Percentiles rank a stretch among this genome's conserved stretches.
phyloP scores from a whole-genome alignment of 2,888 invertebrate species.

The Steinernema carpocapsae region DNA sequence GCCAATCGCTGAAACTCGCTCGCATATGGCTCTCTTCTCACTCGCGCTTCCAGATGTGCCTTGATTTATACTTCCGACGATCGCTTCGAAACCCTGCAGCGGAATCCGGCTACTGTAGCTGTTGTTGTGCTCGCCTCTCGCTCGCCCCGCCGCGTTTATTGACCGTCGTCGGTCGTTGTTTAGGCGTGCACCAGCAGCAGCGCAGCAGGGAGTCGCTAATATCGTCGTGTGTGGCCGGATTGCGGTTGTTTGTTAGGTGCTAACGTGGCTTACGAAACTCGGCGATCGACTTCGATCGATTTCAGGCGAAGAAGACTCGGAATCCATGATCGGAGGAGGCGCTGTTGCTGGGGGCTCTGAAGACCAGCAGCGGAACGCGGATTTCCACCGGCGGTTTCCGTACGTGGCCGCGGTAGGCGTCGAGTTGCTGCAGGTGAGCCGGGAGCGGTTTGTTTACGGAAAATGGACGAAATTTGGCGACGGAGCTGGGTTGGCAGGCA shows the following conservation, averaged over 20 bases:
- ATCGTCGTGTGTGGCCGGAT: constrained; percentile 23
- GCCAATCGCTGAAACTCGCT: not conserved
- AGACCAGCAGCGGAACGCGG: not conserved
- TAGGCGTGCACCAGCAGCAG: not conserved
- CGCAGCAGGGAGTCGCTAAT: not conserved
- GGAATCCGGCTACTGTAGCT: constrained; percentile 25
- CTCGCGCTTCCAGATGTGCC: constrained; percentile 13
- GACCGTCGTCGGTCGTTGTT: constrained; percentile 20
- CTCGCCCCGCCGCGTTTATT: constrained; percentile 9
- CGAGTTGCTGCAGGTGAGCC: not conserved
- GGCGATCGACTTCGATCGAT: constrained; percentile 12
- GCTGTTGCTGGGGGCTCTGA: not conserved
- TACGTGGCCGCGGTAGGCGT: not conserved
- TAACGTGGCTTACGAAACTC: too few relatives aligned
- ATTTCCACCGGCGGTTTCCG: constrained; percentile 10
- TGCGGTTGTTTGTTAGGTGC: constrained; percentile 19
- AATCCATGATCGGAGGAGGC: not conserved
- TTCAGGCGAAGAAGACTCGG: not conserved
- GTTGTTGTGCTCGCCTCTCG: not conserved
- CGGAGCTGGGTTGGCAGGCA: too few relatives aligned
- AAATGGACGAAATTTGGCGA: too few relatives aligned
- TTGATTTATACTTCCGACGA: constrained; percentile 31
- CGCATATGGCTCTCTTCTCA: constrained; percentile 6
- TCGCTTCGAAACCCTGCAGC: not conserved
- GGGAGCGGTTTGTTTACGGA: too few relatives aligned